phyloP scores from a whole-genome alignment of 2,797 vertebrate species.

The Gobio occitaniae region DNA sequence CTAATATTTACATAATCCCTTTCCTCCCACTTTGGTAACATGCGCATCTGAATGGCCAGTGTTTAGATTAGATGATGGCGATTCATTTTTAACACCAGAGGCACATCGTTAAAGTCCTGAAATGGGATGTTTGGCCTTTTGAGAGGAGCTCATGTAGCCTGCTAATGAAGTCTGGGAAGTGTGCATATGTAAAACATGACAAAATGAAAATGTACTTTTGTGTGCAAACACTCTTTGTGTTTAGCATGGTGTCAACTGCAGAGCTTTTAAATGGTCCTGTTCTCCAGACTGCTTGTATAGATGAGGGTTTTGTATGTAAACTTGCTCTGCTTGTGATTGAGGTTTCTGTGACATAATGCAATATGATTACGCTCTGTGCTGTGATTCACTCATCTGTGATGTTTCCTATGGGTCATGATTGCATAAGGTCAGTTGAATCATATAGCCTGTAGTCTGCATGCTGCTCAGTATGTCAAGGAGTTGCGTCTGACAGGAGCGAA shows the following conservation, averaged over 20 bases:
- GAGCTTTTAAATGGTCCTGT: slow-evolving; percentile 20
- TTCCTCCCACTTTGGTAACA: slow-evolving; percentile 70
- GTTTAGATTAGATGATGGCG: slow-evolving; percentile 80
- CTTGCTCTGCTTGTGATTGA: slow-evolving; percentile 20
- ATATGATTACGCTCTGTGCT: slow-evolving; percentile 41
- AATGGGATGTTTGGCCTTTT: slow-evolving; percentile 75
- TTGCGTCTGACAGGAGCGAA: slow-evolving; percentile 35
- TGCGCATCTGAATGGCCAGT: slow-evolving; percentile 62
- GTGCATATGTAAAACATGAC: slow-evolving; percentile 25
- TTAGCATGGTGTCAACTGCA: neutral
- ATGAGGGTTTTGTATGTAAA: slow-evolving; percentile 46
- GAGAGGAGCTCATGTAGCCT: slow-evolving; percentile 71
- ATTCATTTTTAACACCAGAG: slow-evolving; percentile 71
- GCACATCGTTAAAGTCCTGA: slow-evolving; percentile 71
- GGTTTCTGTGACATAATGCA: slow-evolving; percentile 39
- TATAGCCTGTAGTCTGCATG: slow-evolving; percentile 31
- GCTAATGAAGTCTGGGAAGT: slow-evolving; percentile 36
- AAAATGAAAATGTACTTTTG: slow-evolving; percentile 46
- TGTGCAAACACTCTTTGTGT: slow-evolving; percentile 39
- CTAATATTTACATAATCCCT: slow-evolving; percentile 77
- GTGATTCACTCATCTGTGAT: slow-evolving; percentile 52
- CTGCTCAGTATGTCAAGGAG: slow-evolving; percentile 32
- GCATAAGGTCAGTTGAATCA: slow-evolving; percentile 51
- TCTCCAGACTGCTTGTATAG: slow-evolving; percentile 3
- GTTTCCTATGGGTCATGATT: slow-evolving; percentile 38